phyloP scores from a whole-genome alignment of 2,888 invertebrate species.

The Tryphoninae sp. region DNA sequence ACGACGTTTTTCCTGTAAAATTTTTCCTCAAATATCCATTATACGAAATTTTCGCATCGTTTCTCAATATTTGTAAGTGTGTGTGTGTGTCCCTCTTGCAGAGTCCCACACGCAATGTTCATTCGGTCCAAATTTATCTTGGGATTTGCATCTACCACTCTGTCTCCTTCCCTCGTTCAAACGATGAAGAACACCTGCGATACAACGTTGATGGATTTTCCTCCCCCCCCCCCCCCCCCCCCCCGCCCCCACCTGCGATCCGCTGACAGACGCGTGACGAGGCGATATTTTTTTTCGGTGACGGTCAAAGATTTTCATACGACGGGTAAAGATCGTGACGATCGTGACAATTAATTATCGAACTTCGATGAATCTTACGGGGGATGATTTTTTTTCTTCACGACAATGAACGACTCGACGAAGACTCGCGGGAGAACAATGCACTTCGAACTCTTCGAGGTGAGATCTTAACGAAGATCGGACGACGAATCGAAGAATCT shows the following conservation, averaged over 20 bases:
- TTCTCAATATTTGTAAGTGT: conserved; percentile 24
- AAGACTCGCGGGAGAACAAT: conserved; percentile 36
- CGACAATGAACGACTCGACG: conserved; percentile 29
- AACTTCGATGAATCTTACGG: conserved; percentile 40
- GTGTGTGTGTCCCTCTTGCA: conserved; percentile 60
- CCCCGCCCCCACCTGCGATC: too few relatives aligned
- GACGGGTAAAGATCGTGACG: conserved; percentile 16
- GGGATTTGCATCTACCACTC: conserved; percentile 72
- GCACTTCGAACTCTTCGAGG: conserved; percentile 22
- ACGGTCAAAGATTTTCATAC: not conserved
- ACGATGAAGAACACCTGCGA: conserved; percentile 53
- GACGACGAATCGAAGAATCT: conserved; percentile 58
- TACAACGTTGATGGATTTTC: conserved; percentile 41
- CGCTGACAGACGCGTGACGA: too few relatives aligned
- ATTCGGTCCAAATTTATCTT: conserved; percentile 67
- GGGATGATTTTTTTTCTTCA: conserved; percentile 16
- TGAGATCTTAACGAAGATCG: conserved; percentile 59
- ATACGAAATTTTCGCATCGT: conserved; percentile 63
- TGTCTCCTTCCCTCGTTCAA: conserved; percentile 2
- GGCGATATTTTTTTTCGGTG: not conserved
- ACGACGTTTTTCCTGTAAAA: conserved; percentile 50
- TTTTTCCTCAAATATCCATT: conserved; percentile 55
- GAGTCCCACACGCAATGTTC: conserved; percentile 66
- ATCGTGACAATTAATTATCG: conserved; percentile 56
- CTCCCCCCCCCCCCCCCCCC: too few relatives aligned